Evolutionary conservation across 2,113 vertebrate genomes (phyloP), one percentile per base, ranked within the genome.

Genomic region (Paradisaea rubra): DNA sequence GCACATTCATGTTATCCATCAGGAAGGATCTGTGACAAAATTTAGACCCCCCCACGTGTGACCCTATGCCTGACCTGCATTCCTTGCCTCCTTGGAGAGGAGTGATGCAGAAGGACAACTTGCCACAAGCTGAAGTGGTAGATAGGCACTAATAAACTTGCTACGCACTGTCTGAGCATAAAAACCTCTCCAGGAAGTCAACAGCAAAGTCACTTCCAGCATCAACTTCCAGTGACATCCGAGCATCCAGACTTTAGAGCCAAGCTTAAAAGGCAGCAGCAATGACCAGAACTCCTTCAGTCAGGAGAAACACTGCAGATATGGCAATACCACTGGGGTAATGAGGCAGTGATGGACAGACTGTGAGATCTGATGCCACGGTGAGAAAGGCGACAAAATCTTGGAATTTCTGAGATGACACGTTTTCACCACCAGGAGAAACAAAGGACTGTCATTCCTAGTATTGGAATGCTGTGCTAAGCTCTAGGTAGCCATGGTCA

Each of bases 1-100:
- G 54, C n/a, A 42, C 35, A 64, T 5, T 66, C 25, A 10, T 12
- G 47, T 17, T 39, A 65, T 11, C 52, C 31, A 78, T 54, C 53
- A 59, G 27, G 9, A 92, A 54, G 24, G 2, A 27, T 2, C 41
- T 66, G 28, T 21, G 50, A 72, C 81, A 89, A 76, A 45, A 93
- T 49, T 49, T 61, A 63, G 63, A 47, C 9, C 0, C 1, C 2
- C 3, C 13, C 7, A 35, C 1, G 5, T 28, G 72, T 4, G 3
- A 41, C 42, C 25, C 59, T 23, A 6, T 25, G 28, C 25, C 52
- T 72, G 63, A 66, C 22, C 49, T 60, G 33, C 50, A 80, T 25
- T 70, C 59, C 37, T 66, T 41, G 17, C 21, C 28, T 50, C 31
- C 35, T 30, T 28, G 37, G 41, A 64, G n/a, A 39, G 14, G 23